Base-by-base conservation (phyloP, 2,888 invertebrate species). In the Julus scanicus region DNA sequence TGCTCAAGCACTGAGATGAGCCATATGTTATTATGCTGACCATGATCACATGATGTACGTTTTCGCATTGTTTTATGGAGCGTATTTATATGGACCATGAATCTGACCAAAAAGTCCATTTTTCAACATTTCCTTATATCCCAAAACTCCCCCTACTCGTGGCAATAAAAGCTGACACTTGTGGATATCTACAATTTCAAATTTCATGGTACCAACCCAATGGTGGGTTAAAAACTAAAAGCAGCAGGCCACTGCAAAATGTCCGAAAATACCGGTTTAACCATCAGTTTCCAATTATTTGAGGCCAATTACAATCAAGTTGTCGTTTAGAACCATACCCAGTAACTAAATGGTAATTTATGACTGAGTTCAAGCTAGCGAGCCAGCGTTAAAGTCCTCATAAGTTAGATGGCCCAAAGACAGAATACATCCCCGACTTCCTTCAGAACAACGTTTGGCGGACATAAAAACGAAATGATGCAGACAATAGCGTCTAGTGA, bases 251-350 rank as follows among this genome's bases (percentile, higher is more conserved):
- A 29, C 71, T 29, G 71, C 71, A 29, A 71, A 29, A 71, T 71
- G 71, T 71, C 71, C 71, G 29, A 71, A 71, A 71, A 71, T 29
- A 71, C 71, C 71, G 29, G 71, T 71, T 71, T 11, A 71, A 71
- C 71, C 71, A 71, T 71, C 29, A 71, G 71, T 71, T 71, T 71
- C 71, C 71, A 71, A 71, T 71, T 71, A 71, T 71, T 71, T 71
- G 71, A 71, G 29, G 71, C 71, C 71, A 71, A 71, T 71, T 71
- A 71, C 71, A 71, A 71, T 71, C 71, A 71, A 71, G 71, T 71
- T 71, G 71, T 71, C 71, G 71, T 71, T 71, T 71, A 71, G 71
- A 71, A 71, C 71, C 71, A 71, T 71, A 71, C 71, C 71, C 29
- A 71, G 63, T 29, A 71, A 29, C 71, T 71, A 71, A 11, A 71